A percentile compares a stretch with the other conserved stretches of the same genome.
These are phyloP conservation scores for Acronicta leporina DNA, from an alignment of 2,888 invertebrate genomes.

Conservation along the genomic window DNA sequence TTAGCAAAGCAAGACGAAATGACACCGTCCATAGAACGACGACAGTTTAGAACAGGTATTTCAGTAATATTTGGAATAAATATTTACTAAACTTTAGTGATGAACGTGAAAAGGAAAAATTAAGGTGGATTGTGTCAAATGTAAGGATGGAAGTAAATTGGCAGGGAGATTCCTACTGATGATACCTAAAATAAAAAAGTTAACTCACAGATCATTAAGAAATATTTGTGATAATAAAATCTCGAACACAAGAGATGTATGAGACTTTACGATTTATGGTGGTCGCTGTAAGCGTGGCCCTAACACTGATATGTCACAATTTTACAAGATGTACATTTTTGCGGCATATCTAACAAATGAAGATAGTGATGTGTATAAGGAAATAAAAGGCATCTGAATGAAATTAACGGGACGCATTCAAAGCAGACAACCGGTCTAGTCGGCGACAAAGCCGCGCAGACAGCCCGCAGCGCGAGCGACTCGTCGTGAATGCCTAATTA, in stretches of 20 bases:
- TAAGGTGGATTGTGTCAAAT: too few relatives aligned
- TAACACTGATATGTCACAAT: background rate
- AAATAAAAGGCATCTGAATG: constrained; percentile 61
- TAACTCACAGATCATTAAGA: too few relatives aligned
- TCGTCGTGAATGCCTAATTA: constrained; percentile 88
- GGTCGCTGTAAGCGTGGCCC: too few relatives aligned
- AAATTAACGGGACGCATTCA: constrained; percentile 68
- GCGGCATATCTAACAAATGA: constrained; percentile 12
- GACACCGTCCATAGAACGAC: constrained; percentile 55
- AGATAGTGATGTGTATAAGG: constrained; percentile 38
- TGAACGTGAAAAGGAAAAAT: too few relatives aligned
- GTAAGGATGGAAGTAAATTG: too few relatives aligned
- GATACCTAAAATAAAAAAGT: too few relatives aligned
- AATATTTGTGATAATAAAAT: too few relatives aligned
- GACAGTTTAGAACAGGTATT: constrained; percentile 33
- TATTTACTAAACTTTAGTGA: background rate
- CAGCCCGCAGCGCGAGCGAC: constrained; percentile 83
- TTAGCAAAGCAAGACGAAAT: constrained; percentile 72
- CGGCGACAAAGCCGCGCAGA: constrained; percentile 77
- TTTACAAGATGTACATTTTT: background rate
- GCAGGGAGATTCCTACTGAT: too few relatives aligned
- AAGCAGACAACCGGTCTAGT: constrained; percentile 80
- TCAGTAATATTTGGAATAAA: constrained; percentile 2
- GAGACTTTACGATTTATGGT: too few relatives aligned
- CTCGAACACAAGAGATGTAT: too few relatives aligned